phyloP scores from a whole-genome alignment of 2,888 invertebrate genomes.

The Papilio gigon region DNA sequence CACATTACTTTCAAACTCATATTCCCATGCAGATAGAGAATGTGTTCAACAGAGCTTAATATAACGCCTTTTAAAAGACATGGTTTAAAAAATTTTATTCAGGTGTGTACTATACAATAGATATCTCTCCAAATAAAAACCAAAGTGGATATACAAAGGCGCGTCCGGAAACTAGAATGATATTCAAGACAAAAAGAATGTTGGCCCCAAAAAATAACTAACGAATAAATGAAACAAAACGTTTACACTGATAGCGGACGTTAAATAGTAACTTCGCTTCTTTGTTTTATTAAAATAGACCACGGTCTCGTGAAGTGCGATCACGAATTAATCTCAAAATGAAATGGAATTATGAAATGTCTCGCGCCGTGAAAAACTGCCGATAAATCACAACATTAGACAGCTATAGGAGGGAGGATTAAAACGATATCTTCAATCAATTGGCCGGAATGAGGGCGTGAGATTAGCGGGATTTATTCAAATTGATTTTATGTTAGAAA shows the following conservation, averaged over 20 bases:
- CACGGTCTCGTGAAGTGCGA: conserved; percentile 1
- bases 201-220: conserved; percentile 32
- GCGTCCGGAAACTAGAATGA: neutral
- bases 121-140: neutral
- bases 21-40: neutral
- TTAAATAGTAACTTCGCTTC: conserved; percentile 22
- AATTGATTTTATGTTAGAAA: conserved; percentile 40
- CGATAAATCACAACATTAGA: conserved; percentile 72
- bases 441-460: conserved; percentile 46
- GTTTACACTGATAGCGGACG: conserved; percentile 7
- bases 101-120: neutral
- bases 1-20: no score
- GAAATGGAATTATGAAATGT: conserved; percentile 44
- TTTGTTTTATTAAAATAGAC: conserved; percentile 31
- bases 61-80: neutral
- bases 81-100: neutral
- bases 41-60: neutral
- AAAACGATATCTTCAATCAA: conserved; percentile 62
- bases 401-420: conserved; percentile 59
- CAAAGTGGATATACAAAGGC: neutral
- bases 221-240: conserved; percentile 10
- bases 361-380: conserved; percentile 54
- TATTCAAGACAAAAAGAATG: conserved; percentile 20
- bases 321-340: conserved; percentile 45
- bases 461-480: conserved; percentile 43